Evolutionary conservation across 2,113 vertebrate genomes (phyloP).

Genomic region (Eonycteris spelaea): DNA sequence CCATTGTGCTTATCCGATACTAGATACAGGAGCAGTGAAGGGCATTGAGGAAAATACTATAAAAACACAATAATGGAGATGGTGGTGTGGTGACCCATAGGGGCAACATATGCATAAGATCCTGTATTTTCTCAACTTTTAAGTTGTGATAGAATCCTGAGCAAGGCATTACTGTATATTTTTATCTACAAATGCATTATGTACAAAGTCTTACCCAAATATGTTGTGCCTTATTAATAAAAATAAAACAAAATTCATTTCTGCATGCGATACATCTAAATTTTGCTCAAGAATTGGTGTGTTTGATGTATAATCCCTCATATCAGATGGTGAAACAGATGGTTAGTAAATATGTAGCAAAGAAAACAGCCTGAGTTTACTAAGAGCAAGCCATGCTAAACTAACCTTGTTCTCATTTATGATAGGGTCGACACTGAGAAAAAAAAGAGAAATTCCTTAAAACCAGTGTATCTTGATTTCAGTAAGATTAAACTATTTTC

Average conservation of each 20-base stretch:
- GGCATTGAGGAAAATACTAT: background rate
- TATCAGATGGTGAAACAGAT: constrained; percentile 53
- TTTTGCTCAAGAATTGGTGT: background rate
- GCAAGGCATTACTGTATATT: background rate
- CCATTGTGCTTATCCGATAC: background rate
- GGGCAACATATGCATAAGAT: background rate
- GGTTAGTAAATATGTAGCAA: background rate
- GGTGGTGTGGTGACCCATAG: background rate
- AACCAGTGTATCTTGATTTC: constrained; percentile 27
- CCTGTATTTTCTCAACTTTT: background rate
- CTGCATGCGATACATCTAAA: background rate
- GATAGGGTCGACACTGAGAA: background rate
- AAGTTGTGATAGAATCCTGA: background rate
- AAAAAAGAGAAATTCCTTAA: constrained; percentile 1
- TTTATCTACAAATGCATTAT: background rate
- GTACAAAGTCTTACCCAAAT: background rate
- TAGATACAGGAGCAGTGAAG: background rate
- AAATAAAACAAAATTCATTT: constrained; percentile 8
- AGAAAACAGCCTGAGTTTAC: constrained; percentile 39
- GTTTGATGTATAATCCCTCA: background rate
- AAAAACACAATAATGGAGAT: background rate
- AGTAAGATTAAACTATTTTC: background rate
- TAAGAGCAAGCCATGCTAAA: background rate
- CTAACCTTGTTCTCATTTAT: constrained; percentile 5
- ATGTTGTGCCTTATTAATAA: background rate